These are phyloP conservation scores for Heliconius cydno DNA, from an alignment of 2,888 invertebrate genomes.

Conservation along the genomic window DNA sequence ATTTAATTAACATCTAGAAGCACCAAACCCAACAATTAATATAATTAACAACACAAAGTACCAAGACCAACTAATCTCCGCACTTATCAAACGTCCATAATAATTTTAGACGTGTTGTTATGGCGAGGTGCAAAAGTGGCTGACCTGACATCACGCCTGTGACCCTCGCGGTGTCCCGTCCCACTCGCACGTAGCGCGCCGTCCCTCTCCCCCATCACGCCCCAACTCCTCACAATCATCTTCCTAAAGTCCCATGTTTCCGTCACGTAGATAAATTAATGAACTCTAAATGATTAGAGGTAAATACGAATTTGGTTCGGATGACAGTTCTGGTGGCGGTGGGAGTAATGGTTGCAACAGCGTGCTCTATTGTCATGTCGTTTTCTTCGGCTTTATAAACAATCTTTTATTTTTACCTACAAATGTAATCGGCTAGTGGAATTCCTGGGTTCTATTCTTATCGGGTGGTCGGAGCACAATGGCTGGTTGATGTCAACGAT, in stretches of 20 bases:
- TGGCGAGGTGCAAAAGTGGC: constrained; percentile 84
- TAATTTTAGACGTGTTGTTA: constrained; percentile 84
- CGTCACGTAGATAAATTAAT: constrained; percentile 74
- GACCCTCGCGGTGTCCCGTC: constrained; percentile 74
- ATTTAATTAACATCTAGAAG: constrained; percentile 74
- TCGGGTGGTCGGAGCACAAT: constrained; percentile 82
- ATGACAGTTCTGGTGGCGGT: constrained; percentile 43
- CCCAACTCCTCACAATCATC: constrained; percentile 81
- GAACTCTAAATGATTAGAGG: constrained; percentile 74
- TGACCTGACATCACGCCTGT: constrained; percentile 84
- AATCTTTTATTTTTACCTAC: constrained; percentile 82
- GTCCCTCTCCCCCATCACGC: constrained; percentile 79
- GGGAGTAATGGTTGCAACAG: constrained; percentile 63
- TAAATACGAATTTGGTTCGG: constrained; percentile 76
- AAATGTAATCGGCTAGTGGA: constrained; percentile 80
- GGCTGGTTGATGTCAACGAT: constrained; percentile 78
- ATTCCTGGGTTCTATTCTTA: constrained; percentile 77
- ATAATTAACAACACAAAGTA: constrained; percentile 72
- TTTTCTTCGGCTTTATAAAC: constrained; percentile 81
- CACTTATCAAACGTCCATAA: constrained; percentile 84
- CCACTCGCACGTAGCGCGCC: constrained; percentile 60
- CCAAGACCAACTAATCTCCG: constrained; percentile 79
- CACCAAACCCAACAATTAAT: constrained; percentile 68
- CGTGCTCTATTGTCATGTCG: constrained; percentile 81
- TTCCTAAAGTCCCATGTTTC: constrained; percentile 80